Evolutionary conservation across 2,113 vertebrate species (phyloP).

Genomic region (Ranitomeya imitator): DNA sequence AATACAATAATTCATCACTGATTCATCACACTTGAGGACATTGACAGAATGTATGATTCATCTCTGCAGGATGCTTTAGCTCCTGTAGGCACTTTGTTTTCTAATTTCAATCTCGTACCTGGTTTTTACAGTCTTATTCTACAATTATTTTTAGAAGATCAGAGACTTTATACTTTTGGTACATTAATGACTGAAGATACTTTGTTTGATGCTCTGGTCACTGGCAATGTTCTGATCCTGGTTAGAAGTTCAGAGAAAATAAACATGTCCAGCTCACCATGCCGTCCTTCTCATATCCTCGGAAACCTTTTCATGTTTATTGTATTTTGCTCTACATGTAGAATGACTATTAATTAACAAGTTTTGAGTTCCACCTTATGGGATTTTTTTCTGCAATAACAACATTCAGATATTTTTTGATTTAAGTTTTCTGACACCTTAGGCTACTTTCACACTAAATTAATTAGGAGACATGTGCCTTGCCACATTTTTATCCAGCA

Average conservation of each 20-base stretch:
- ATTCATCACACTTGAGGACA: conserved; percentile 11
- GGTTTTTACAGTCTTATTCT: not conserved
- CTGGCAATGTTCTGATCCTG: not conserved
- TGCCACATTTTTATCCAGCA: no score
- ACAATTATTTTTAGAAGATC: not conserved
- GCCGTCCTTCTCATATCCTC: not conserved
- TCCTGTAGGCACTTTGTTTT: conserved; percentile 15
- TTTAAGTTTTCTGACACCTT: no score
- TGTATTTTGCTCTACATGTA: not conserved
- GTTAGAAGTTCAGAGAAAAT: not conserved
- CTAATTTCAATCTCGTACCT: not conserved
- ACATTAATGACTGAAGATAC: not conserved
- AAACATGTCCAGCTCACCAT: not conserved
- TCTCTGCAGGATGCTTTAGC: not conserved
- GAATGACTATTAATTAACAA: not conserved
- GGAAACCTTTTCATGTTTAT: not conserved
- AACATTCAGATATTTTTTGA: no score
- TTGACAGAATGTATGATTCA: conserved; percentile 14
- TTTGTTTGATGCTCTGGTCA: conserved; percentile 5
- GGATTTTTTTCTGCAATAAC: not conserved
- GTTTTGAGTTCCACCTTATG: not conserved
- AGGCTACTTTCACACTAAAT: no score
- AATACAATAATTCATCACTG: not conserved
- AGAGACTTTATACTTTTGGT: not conserved
- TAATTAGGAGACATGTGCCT: no score